Base-by-base conservation (phyloP, 2,113 vertebrate species). In the Poicephalus meyeri region DNA sequence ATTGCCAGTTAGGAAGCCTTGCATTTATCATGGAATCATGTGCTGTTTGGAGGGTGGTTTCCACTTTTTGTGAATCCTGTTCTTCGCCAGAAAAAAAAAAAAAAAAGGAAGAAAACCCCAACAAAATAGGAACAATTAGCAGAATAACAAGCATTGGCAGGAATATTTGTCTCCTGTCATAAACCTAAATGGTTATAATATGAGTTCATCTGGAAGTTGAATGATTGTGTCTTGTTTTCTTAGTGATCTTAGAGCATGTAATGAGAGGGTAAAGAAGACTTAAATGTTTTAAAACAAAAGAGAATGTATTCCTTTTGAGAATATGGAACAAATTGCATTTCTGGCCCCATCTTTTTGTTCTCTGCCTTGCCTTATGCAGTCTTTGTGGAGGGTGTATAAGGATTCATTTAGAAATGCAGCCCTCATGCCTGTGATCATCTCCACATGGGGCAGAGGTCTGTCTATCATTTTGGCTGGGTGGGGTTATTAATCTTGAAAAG, bases 371-470 rank as follows among this genome's bases (percentile, higher is more conserved):
- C 41, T 83, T 85, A 10, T 65, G 56, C 64, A 70, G 53, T 64
- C 63, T 73, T 82, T 79, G 71, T 66, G 87, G 87, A 29, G 71
- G 46, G 20, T 70, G 25, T 74, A 60, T 80, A 90, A 88, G 88
- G 85, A 78, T 90, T 80, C 63, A 49, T 80, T 94, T 86, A 91
- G 71, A 77, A 90, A 42, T 73, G 66, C 74, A 94, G 35, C 63
- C 71, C 58, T 53, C 35, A 1, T 11, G 88, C 39, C 47, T 95
- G 63, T 90, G 85, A 80, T 96, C 60, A 18, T 84, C 89, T 90
- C 89, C 26, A 31, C 29, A 9, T 71, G 81, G 44, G 55, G n/a
- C 64, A 71, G 63, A 90, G 79, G 64, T 90, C 3, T 3, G 53
- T 35, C 65, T 42, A n/a, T 80, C 19, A 31, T 89, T 94, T 91